Evolutionary conservation across 2,797 vertebrate genomes (phyloP).

Genomic region (Artibeus lituratus): DNA sequence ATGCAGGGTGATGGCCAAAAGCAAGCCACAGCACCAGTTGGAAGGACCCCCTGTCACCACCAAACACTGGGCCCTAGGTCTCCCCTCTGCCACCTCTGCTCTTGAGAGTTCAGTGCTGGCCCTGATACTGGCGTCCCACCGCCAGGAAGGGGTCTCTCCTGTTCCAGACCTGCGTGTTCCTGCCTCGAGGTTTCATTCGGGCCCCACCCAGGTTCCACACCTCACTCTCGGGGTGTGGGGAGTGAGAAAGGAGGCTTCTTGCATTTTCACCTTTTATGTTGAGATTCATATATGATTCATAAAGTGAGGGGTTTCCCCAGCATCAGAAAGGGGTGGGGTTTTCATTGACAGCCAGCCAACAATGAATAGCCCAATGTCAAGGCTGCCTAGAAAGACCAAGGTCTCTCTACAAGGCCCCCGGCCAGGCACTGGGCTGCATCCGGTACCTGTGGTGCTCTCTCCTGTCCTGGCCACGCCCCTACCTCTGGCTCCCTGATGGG

Average conservation of each 20-base stretch:
- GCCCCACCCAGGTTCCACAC: too few relatives aligned
- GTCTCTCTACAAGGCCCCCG: neutral
- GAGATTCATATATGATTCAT: neutral
- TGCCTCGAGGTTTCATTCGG: neutral
- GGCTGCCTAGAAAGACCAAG: neutral
- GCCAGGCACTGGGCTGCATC: neutral
- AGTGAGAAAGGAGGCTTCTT: neutral
- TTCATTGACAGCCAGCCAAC: neutral
- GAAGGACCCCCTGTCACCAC: neutral
- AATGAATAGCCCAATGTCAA: neutral
- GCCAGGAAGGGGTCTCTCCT: neutral
- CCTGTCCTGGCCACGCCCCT: neutral
- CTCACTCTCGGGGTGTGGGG: too few relatives aligned
- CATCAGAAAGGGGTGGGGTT: neutral
- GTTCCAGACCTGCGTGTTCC: neutral
- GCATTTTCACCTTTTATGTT: neutral
- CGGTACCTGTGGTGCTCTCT: neutral
- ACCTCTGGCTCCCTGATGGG: neutral
- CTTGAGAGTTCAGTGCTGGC: neutral
- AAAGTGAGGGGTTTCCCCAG: neutral
- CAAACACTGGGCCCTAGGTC: neutral
- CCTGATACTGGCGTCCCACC: fast-evolving
- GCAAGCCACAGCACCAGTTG: neutral
- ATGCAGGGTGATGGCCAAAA: neutral
- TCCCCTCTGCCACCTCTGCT: neutral